These are phyloP conservation scores for Nebria salina DNA, from an alignment of 2,888 invertebrate genomes.

Conservation along the genomic window DNA sequence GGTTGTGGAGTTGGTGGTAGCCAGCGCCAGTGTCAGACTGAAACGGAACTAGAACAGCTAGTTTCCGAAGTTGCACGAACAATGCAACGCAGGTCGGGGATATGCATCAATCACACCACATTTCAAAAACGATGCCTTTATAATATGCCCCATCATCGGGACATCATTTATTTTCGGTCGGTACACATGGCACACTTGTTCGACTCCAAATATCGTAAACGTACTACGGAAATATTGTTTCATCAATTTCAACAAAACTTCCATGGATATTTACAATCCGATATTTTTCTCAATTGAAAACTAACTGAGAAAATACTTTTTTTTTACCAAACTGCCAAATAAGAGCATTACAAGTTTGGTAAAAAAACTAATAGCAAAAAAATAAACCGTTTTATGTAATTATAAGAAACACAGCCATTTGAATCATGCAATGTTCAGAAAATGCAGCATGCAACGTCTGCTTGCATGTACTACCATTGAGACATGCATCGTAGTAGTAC, in stretches of 20 bases:
- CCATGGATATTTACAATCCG: no score
- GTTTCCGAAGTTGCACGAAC: slow-evolving; percentile 15
- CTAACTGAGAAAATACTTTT: not conserved
- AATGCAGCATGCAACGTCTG: slow-evolving; percentile 21
- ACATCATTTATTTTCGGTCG: slow-evolving; percentile 25
- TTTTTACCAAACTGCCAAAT: not conserved
- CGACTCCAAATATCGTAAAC: not conserved
- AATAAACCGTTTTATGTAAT: slow-evolving; percentile 8
- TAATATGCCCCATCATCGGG: slow-evolving; percentile 17
- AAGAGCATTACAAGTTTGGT: not conserved
- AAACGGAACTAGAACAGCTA: slow-evolving; percentile 11
- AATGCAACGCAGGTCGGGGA: slow-evolving; percentile 7
- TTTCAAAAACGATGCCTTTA: slow-evolving; percentile 13
- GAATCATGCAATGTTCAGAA: slow-evolving; percentile 18
- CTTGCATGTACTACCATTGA: not conserved
- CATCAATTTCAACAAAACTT: no score
- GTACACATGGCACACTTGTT: slow-evolving; percentile 3
- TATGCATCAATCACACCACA: slow-evolving; percentile 20
- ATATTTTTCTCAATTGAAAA: no score
- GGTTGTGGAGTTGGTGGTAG: not conserved
- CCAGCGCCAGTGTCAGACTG: not conserved
- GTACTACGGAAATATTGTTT: not conserved
- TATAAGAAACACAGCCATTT: slow-evolving; percentile 22
- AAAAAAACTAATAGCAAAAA: not conserved
- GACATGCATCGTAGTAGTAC: not conserved